phyloP scores from a whole-genome alignment of 2,888 invertebrate genomes.

The Rhorus exstirpatorius region DNA sequence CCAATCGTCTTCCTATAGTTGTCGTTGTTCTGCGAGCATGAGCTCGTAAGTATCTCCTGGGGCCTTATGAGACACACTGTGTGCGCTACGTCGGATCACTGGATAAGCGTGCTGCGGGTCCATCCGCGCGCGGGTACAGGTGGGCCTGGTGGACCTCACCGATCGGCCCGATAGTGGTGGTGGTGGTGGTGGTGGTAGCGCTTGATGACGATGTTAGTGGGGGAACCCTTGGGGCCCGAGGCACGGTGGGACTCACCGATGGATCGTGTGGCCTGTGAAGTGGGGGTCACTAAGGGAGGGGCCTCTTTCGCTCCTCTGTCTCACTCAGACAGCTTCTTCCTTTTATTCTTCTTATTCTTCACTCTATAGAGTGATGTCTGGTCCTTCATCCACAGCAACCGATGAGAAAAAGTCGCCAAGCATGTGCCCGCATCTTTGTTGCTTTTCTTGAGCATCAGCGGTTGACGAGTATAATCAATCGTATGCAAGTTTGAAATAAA shows the following conservation, averaged over 20 bases:
- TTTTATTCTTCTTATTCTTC: neutral
- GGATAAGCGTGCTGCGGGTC: conserved; percentile 80
- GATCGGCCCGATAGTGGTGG: conserved; percentile 21
- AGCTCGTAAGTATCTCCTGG: conserved; percentile 77
- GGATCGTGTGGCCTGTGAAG: conserved; percentile 67
- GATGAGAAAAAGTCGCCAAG: no score
- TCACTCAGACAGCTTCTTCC: conserved; percentile 25
- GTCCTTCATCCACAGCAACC: no score
- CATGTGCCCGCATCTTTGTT: no score
- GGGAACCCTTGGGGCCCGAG: conserved; percentile 64
- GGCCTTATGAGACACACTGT: conserved; percentile 79
- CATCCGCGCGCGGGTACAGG: conserved; percentile 80
- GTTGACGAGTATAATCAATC: no score
- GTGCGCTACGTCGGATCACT: conserved; percentile 75
- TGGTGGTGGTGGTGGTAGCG: conserved; percentile 61
- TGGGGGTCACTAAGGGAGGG: conserved; percentile 78
- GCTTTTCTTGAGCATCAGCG: no score
- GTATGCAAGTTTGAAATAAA: no score
- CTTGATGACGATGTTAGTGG: conserved; percentile 71
- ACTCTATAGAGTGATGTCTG: no score
- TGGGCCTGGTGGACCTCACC: conserved; percentile 77
- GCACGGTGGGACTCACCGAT: conserved; percentile 68
- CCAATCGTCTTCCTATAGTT: neutral
- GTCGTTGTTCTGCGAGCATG: conserved; percentile 61
- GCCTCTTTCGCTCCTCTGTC: conserved; percentile 73